Percentiles rank a stretch among this genome's conserved stretches.
These are phyloP conservation scores for Venustoraphidia nigricollis DNA, from an alignment of 2,888 invertebrate genomes.

Conservation along the genomic window DNA sequence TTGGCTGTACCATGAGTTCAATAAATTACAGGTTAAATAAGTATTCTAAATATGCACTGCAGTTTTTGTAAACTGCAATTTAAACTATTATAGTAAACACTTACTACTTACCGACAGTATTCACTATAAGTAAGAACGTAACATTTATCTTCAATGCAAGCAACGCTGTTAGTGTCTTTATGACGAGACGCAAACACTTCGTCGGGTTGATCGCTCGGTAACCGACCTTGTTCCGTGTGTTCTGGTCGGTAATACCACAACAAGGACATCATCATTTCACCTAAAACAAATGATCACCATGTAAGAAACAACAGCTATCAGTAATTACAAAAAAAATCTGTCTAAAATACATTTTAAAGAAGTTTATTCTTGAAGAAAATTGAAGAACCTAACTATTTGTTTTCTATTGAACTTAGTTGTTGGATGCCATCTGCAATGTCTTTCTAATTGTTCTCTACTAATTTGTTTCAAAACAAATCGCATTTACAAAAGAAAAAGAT, in stretches of 20 bases:
- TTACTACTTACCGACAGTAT: conserved; percentile 69
- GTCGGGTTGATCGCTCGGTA: conserved; percentile 64
- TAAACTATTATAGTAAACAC: no score
- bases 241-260: conserved; percentile 97
- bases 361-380: no score
- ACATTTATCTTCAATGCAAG: conserved; percentile 95
- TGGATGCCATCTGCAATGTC: no score
- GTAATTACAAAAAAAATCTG: conserved; percentile 3
- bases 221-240: conserved; percentile 82
- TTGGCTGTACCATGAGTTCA: no score
- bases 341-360: background rate
- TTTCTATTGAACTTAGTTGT: no score
- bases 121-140: conserved; percentile 92
- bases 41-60: no score
- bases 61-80: no score
- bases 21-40: no score
- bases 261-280: conserved; percentile 94
- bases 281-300: conserved; percentile 31
- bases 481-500: no score
- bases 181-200: conserved; percentile 95
- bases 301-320: conserved; percentile 2
- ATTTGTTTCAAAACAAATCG: no score
- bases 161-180: conserved; percentile 88
- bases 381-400: no score
- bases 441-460: no score